Base-by-base conservation (phyloP, 2,113 vertebrate species). In the Phainopepla nitens region DNA sequence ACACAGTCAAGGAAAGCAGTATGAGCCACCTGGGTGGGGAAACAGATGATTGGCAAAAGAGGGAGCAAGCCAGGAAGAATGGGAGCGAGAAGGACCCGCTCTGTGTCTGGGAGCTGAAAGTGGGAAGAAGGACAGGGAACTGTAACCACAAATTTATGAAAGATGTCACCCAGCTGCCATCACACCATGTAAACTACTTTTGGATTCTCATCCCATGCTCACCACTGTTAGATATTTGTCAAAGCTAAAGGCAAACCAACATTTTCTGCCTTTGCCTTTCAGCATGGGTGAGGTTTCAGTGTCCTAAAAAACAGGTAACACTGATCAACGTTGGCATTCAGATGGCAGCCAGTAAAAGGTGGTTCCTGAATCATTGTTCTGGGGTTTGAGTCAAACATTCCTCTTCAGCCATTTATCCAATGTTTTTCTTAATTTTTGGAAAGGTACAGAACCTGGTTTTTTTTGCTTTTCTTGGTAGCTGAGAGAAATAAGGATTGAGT, bases 61-160 rank as follows among this genome's bases (percentile, higher is more conserved):
- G 42, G 28, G 51, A 65, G 50, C 5, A 7, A 82, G 21, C 4
- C 7, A 65, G 53, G n/a, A 47, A 35, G 62, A 82, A 14, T 0
- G 8, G 27, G 50, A 72, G 13, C 0, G 0, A 51, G 69, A 14
- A 65, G 18, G 7, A 81, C 10, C 2, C 0, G 0, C n/a, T 36
- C 7, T 47, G 5, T 23, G 21, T 18, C 50, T 16, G 9, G 5
- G 53, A 65, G 69, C 29, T 69, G 82, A 29, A 35, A 45, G 9
- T 35, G 23, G 29, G 24, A 50, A 68, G 56, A 36, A 56, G 47
- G 51, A 68, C 41, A 47, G 35, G 53, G 54, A 70, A 14, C 25
- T 22, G 15, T 28, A 41, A 87, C 15, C 17, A 19, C 50, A 41
- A 13, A 27, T 60, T 71, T 47, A 23, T 17, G 53, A 41, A 58